phyloP scores from a whole-genome alignment of 1,140 invertebrate genomes.

The Brachystomella parvula region DNA sequence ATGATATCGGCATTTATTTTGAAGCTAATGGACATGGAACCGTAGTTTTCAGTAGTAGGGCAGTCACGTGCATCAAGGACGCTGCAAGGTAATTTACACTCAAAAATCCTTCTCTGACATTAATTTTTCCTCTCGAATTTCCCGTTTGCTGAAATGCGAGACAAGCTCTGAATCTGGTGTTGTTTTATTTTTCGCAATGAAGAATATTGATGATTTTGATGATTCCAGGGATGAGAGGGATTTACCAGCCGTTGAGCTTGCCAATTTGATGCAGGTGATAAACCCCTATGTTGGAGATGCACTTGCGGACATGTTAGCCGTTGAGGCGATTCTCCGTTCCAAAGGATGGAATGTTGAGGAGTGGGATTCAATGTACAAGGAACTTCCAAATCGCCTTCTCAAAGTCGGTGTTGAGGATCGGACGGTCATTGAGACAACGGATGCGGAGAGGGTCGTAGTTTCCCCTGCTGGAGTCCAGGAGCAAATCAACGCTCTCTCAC shows the following conservation, averaged over 20 bases:
- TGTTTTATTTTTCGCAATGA: neutral
- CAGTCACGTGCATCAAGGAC: conserved; percentile 45
- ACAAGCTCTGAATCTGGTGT: neutral
- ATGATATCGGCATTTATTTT: conserved; percentile 96
- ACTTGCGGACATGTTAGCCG: conserved; percentile 86
- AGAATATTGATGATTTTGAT: neutral
- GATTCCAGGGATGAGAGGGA: conserved; percentile 4
- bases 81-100: conserved; percentile 44
- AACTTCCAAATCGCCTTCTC: conserved; percentile 78
- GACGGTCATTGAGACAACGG: conserved; percentile 68
- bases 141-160: no score
- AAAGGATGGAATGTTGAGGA: conserved; percentile 66
- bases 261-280: conserved; percentile 69
- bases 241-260: conserved; percentile 54
- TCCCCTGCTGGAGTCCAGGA: conserved; percentile 73
- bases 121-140: no score
- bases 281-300: conserved; percentile 97
- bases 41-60: conserved; percentile 63
- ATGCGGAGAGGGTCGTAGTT: conserved; percentile 63
- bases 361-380: conserved; percentile 72
- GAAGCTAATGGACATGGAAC: conserved; percentile 99
- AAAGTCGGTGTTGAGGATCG: conserved; percentile 84
- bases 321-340: conserved; percentile 79
- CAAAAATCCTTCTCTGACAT: conserved; percentile 1
- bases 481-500: conserved; percentile 65